Base-by-base conservation (phyloP, 2,888 invertebrate genomes). In the Eumerus sabulonum region DNA sequence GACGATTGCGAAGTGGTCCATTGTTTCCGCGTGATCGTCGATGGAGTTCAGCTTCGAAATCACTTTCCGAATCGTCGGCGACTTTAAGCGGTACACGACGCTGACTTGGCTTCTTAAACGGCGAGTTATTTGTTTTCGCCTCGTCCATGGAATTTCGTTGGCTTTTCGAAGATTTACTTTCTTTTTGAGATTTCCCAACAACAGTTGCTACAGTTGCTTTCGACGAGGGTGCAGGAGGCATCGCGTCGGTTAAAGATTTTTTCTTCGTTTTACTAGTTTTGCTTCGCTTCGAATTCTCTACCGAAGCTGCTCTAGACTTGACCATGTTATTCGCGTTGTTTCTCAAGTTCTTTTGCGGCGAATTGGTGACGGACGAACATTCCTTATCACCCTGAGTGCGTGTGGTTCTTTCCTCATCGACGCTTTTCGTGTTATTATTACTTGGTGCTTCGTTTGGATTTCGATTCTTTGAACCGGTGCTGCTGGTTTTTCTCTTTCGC, bases 401-500 rank as follows among this genome's bases (percentile, higher is more conserved):
- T 17, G 57, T 17, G 2, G 53, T 19, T 11, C 63, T 68, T 13
- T 63, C 38, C 83, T 85, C 14, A 84, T 85, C 51, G 36, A 12
- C 7, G 36, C 45, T n/a, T 60, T 82, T 71, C 27, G 59, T 42
- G 19, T 57, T 45, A 13, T 42, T 63, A 16, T 44, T 60, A 38
- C 35, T 60, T 12, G 74, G 27, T 11, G 44, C 35, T 17, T 60
- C 2, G 7, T 50, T 13, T 35, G 57, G 14, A n/a, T 53, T 74
- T 12, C 38, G 1, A 19, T 50, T 76, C 14, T 64, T 66, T 85
- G 7, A 84, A 82, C 18, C 83, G 84, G 0, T 62, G 3, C 79
- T 40, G 56, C 85, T 86, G 3, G 86, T 85, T 67, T 88, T 88
- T 67, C 84, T 85, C 36, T 85, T 84, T 42, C 85, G 85, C 66